Evolutionary conservation across 1,140 invertebrate genomes (phyloP), one percentile per base, ranked within the genome.

Genomic region (Lanistes nyassanus): DNA sequence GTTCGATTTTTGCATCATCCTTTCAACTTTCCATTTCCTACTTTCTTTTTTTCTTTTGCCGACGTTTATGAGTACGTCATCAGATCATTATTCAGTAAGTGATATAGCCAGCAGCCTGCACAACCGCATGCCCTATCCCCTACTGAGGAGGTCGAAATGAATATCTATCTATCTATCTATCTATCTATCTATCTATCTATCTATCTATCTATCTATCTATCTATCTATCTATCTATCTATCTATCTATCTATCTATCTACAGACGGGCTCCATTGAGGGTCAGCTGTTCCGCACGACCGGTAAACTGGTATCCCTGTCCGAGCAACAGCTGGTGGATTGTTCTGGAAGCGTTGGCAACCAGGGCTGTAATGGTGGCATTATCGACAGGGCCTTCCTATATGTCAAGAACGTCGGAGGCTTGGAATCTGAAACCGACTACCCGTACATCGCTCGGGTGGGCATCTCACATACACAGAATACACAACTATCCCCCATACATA

Each of bases 321-420:
- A 99, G 90, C 98, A 99, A 91, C 98, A 99, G 89, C 90, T 99
- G 67, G 92, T 99, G 42, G 98, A 99, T 90, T 99, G 98, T 86
- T 97, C 96, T 1, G 42, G 62, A 21, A 65, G 51, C 53, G 76
- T 0, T 92, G 97, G 96, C 13, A 99, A 99, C 90, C 92, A 97
- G 87, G 98, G 98, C 65, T 99, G 98, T 90, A 93, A 95, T 81
- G 97, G 97, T 81, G 97, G 97, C 76, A 90, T 97, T 26, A 98
- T 98, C 95, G 96, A 98, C 89, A 91, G 94, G 74, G 92, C 92
- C 5, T 93, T 98, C 91, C 90, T 93, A 80, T 99, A 99, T 88
- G 93, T 99, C 81, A 95, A 94, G 88, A 93, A 94, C 56, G 98
- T 98, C 85, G 90, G 92, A 19, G 95, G 94, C 74, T 91, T 99